phyloP scores from a whole-genome alignment of 2,888 invertebrate genomes.

The Calameuta pallipes region DNA sequence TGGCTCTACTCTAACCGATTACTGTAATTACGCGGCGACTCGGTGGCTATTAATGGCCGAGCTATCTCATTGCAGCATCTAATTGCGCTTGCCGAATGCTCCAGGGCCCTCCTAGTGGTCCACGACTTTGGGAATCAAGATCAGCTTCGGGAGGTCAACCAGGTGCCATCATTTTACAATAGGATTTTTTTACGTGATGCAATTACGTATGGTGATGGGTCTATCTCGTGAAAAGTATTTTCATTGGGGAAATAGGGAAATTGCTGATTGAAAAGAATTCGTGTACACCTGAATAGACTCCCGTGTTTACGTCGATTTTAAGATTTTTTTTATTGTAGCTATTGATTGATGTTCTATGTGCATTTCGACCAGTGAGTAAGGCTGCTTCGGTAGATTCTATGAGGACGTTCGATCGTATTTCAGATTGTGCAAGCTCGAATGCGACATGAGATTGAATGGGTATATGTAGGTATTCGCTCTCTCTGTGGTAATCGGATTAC shows the following conservation, averaged over 20 bases:
- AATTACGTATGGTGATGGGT: neutral
- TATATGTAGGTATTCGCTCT: conserved; percentile 19
- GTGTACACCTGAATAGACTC: neutral
- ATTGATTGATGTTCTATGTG: neutral
- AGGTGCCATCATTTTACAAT: conserved; percentile 1
- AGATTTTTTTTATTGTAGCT: neutral
- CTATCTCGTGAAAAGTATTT: neutral
- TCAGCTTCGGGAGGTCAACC: conserved; percentile 9
- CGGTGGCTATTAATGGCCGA: conserved; percentile 53
- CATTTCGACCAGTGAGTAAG: neutral
- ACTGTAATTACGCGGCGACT: conserved; percentile 57
- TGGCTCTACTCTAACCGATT: conserved; percentile 50
- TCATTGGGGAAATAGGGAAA: neutral
- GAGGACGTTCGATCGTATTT: conserved; percentile 47
- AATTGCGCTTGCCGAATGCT: conserved; percentile 45
- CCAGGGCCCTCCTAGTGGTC: conserved; percentile 27
- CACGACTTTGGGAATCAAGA: conserved; percentile 23
- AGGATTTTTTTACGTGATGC: neutral
- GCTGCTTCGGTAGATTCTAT: neutral
- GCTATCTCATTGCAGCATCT: conserved; percentile 57
- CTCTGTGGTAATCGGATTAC: conserved; percentile 46
- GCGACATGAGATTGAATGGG: conserved; percentile 46
- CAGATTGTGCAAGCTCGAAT: conserved; percentile 44
- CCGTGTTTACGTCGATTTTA: neutral
- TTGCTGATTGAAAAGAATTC: neutral